Evolutionary conservation across 2,113 vertebrate genomes (phyloP).

Genomic region (Spheniscus mendiculus): DNA sequence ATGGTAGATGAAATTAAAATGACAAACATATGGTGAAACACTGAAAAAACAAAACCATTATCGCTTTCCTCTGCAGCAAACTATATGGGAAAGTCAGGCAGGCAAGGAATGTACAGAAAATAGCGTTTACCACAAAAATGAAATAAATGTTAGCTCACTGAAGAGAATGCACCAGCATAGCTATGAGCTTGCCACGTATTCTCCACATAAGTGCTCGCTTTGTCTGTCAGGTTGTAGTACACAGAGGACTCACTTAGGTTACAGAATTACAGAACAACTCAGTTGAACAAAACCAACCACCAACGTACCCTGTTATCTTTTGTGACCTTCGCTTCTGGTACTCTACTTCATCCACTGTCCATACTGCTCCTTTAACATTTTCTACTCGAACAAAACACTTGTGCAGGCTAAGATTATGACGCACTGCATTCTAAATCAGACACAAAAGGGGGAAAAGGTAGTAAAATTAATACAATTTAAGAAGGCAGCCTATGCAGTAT

Average conservation of each 20-base stretch:
- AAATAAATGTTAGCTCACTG: conserved; percentile 55
- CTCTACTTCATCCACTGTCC: conserved; percentile 99
- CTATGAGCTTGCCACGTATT: conserved; percentile 36
- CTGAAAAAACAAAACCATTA: conserved; percentile 1
- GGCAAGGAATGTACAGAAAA: conserved; percentile 42
- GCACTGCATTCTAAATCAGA: conserved; percentile 93
- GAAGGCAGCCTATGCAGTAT: conserved; percentile 61
- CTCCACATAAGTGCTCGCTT: conserved; percentile 45
- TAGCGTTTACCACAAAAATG: conserved; percentile 35
- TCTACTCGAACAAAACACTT: conserved; percentile 99
- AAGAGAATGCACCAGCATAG: conserved; percentile 43
- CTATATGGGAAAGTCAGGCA: not conserved
- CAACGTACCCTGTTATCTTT: conserved; percentile 97
- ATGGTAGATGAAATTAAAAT: conserved; percentile 57
- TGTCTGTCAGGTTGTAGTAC: conserved; percentile 57
- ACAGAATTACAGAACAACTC: conserved; percentile 63
- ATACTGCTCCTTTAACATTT: conserved; percentile 99
- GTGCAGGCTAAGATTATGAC: conserved; percentile 99
- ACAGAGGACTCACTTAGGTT: conserved; percentile 51
- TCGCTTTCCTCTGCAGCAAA: conserved; percentile 5
- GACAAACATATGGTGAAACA: conserved; percentile 64
- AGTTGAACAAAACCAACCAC: conserved; percentile 64
- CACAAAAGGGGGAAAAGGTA: conserved; percentile 70
- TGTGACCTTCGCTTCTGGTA: conserved; percentile 99
- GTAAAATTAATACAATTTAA: conserved; percentile 76